A percentile compares a stretch with the other conserved stretches of the same genome.
Evolutionary conservation across 1,140 invertebrate species (phyloP).

Genomic region (Brachionus plicatilis): DNA sequence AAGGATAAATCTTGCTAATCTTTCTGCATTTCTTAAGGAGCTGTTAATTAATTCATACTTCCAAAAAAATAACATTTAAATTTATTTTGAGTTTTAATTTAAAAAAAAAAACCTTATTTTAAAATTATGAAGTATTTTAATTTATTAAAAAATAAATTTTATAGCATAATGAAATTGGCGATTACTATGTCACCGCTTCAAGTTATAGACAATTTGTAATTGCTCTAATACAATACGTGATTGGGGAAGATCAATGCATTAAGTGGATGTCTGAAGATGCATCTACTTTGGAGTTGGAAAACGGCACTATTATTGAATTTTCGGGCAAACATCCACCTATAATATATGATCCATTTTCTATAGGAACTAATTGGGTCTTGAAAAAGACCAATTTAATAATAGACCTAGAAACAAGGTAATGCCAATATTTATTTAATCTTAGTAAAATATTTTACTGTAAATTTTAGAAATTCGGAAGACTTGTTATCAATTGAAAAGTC

Average conservation of each 20-base stretch:
- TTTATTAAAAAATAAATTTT: neutral
- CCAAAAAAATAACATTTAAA: too few species aligned
- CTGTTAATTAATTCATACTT: too few species aligned
- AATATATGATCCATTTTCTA: conserved; percentile 34
- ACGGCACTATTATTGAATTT: neutral
- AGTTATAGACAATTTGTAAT: conserved; percentile 39
- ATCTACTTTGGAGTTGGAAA: conserved; percentile 20
- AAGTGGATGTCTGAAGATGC: conserved; percentile 28
- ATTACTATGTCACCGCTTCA: neutral
- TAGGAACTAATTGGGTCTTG: neutral
- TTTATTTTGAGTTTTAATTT: too few species aligned
- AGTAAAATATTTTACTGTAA: neutral
- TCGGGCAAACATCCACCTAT: neutral
- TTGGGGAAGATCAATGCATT: neutral
- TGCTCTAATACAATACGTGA: conserved; percentile 13
- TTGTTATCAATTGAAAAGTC: conserved; percentile 29
- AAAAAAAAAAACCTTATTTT: too few species aligned
- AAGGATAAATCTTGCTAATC: too few species aligned
- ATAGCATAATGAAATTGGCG: neutral
- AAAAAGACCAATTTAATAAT: neutral
- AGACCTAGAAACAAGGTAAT: neutral
- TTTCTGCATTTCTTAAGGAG: too few species aligned
- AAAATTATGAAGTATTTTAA: neutral
- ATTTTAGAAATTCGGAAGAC: conserved; percentile 8
- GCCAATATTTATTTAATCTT: neutral